Conservation (phyloP, 2,797 vertebrate genomes). For the Alosa sapidissima region DNA sequence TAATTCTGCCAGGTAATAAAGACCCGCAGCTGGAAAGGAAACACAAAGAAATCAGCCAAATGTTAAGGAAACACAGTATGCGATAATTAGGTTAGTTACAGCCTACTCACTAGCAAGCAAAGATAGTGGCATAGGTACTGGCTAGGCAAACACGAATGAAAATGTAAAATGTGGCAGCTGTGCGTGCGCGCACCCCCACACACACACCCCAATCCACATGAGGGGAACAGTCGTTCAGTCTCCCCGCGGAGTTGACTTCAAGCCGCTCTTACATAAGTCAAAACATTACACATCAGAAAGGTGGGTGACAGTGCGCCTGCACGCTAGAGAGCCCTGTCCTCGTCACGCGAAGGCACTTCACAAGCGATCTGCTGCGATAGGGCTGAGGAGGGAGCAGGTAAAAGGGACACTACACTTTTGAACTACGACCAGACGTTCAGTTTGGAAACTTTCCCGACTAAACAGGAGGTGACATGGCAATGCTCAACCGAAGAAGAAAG, state of each 20-base stretch:
- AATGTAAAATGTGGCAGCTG: not conserved
- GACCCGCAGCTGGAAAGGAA: slow-evolving; percentile 82
- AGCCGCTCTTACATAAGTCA: slow-evolving; percentile 37
- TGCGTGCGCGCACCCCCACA: not conserved
- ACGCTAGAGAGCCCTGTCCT: not conserved
- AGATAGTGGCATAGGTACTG: not conserved
- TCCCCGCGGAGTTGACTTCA: slow-evolving; percentile 9
- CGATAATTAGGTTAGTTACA: too few species aligned
- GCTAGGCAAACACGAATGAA: not conserved
- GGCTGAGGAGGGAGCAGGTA: not conserved
- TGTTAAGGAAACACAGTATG: not conserved
- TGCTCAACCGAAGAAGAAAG: not conserved
- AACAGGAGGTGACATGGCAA: not conserved
- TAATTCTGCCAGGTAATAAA: slow-evolving; percentile 94
- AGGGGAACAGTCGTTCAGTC: not conserved
- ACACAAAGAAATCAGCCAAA: not conserved
- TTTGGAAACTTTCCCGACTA: not conserved
- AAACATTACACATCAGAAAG: not conserved
- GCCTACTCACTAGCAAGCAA: too few species aligned
- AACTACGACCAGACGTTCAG: slow-evolving; percentile 24
- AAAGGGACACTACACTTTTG: slow-evolving; percentile 28
- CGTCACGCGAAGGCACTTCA: not conserved
- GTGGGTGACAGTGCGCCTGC: not conserved
- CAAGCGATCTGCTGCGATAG: not conserved
- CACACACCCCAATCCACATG: not conserved